Evolutionary conservation across 2,797 vertebrate species (phyloP).

Genomic region (Hipposideros larvatus): DNA sequence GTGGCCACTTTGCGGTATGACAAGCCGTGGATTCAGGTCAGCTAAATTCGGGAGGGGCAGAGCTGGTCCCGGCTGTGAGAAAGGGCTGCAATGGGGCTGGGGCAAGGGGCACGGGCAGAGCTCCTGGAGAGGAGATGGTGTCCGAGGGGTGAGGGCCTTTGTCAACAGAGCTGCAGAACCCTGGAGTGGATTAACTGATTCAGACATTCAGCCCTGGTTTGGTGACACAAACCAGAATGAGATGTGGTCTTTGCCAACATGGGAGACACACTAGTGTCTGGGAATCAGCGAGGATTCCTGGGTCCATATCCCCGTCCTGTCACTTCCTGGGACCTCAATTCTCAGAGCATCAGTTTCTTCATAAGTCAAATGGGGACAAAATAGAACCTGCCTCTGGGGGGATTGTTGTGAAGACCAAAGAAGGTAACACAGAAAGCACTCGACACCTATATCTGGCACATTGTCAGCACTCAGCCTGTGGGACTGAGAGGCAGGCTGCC

Average conservation of each 20-base stretch:
- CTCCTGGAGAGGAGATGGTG: neutral
- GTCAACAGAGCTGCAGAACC: neutral
- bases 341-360: neutral
- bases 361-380: neutral
- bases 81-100: neutral
- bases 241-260: neutral
- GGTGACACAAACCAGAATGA: neutral
- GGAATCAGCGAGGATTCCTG: neutral
- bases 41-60: neutral
- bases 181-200: neutral
- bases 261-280: neutral
- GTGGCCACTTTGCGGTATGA: neutral
- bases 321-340: neutral
- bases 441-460: fast-evolving
- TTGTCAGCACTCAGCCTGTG: neutral
- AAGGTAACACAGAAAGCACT: neutral
- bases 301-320: neutral
- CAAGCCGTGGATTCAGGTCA: neutral
- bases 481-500: neutral
- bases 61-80: neutral
- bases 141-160: neutral
- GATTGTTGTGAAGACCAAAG: neutral
- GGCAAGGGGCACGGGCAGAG: no score
- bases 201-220: neutral
- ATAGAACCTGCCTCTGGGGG: neutral